Base-by-base conservation (phyloP, 64 coral and sea anemone genomes). In the Stylophora pistillata region DNA sequence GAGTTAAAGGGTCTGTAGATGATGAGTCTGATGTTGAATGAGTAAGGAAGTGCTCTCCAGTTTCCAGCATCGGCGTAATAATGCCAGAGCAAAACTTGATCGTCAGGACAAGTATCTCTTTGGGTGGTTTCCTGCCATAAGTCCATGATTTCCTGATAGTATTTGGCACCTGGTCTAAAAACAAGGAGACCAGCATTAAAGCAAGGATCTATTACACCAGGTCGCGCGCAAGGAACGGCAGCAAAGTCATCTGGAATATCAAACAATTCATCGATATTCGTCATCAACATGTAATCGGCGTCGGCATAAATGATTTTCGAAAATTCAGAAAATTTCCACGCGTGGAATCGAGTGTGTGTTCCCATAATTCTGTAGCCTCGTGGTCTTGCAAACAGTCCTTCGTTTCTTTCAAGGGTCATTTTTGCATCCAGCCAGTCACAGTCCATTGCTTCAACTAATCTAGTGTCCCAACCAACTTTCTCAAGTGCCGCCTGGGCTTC, bases 101-200 rank as follows among this genome's bases (percentile, higher is more conserved):
- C n/a, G n/a, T n/a, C 89, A 15, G 92, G 92, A 58, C 96, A 98
- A 2, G 79, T 91, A 65, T 87, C 82, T 25, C 74, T 77, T 21
- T 80, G 56, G 63, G 94, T 89, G 5, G 73, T 72, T 37, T 87
- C 28, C 25, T 74, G 6, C 96, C 96, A 98, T 5, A 75, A 74
- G 14, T 92, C 69, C 86, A 98, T 92, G 7, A 98, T 85, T 73
- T 58, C 79, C 41, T 71, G 20, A 30, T 98, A 94, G n/a, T 89
- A 77, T 4, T 89, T 68, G 34, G 26, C 33, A 64, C 54, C 25
- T 47, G 96, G 96, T 87, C 73, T 92, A 33, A 98, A 98, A 13
- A 98, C 92, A 37, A 94, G 30, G 17, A 98, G 68, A 13, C 92
- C 92, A 17, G 96, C 92, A 92, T 98, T 98, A 37, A 98, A 98